Conservation (phyloP, 1,140 invertebrate species). For the Zaprionus capensis region DNA sequence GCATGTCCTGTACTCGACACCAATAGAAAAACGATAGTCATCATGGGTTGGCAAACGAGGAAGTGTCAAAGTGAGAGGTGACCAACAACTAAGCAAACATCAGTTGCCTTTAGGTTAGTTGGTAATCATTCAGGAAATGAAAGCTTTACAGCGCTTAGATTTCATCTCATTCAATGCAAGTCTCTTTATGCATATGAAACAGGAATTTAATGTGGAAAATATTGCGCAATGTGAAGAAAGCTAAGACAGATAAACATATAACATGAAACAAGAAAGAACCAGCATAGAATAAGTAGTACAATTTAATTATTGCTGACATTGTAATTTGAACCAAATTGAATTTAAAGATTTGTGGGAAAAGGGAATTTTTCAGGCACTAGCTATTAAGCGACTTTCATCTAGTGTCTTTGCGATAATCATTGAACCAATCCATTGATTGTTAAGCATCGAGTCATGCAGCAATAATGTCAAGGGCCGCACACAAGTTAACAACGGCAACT, state of each 20-base stretch:
- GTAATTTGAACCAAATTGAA: background rate
- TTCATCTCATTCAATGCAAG: background rate
- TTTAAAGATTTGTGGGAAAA: background rate
- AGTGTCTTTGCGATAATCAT: no score
- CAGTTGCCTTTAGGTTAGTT: background rate
- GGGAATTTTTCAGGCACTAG: no score
- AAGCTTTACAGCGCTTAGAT: background rate
- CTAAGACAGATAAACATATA: background rate
- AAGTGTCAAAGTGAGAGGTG: constrained; percentile 17
- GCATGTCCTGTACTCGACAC: constrained; percentile 2
- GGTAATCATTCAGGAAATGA: constrained; percentile 27
- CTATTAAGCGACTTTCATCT: no score
- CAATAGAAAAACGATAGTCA: constrained; percentile 6
- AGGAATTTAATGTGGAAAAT: background rate
- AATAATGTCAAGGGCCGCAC: no score
- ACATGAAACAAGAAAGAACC: background rate
- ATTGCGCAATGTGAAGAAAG: background rate
- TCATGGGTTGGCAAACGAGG: background rate
- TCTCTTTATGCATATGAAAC: background rate
- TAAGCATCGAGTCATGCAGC: no score
- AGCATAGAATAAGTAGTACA: background rate
- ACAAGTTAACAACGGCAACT: no score
- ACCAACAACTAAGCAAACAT: background rate
- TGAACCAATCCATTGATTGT: no score
- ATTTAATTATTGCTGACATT: background rate